Conservation (phyloP, 2,888 invertebrate species). For the Tachina grossa region DNA sequence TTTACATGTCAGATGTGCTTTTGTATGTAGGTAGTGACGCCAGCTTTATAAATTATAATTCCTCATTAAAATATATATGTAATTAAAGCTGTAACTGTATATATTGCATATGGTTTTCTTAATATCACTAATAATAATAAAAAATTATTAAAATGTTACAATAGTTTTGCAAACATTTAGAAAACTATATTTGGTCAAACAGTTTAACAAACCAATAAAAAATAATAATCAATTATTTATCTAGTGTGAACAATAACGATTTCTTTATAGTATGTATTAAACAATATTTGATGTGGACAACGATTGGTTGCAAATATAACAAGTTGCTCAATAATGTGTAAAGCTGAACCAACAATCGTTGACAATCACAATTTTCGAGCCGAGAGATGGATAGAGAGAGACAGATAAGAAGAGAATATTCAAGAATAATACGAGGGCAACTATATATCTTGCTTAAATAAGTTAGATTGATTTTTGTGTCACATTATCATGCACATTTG, state of each 20-base stretch:
- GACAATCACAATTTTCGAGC: slow-evolving; percentile 52
- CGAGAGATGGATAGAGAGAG: background rate
- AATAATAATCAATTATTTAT: background rate
- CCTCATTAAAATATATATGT: too few species aligned
- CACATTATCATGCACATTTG: slow-evolving; percentile 73
- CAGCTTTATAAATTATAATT: too few species aligned
- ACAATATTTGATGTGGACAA: slow-evolving; percentile 43
- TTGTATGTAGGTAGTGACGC: too few species aligned
- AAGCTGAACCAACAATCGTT: slow-evolving; percentile 41
- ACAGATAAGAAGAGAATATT: background rate
- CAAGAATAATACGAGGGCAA: background rate
- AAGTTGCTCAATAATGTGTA: slow-evolving; percentile 64
- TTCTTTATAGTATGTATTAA: background rate
- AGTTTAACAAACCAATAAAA: background rate
- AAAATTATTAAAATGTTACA: background rate
- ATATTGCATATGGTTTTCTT: background rate
- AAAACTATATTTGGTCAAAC: background rate
- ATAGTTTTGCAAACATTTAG: background rate
- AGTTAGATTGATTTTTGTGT: slow-evolving; percentile 72
- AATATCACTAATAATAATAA: background rate
- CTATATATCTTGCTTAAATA: background rate
- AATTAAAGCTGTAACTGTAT: background rate
- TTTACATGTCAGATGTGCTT: too few species aligned
- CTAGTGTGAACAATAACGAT: background rate
- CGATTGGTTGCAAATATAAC: slow-evolving; percentile 61